These are phyloP conservation scores for Percina caprodes DNA, from an alignment of 2,113 vertebrate genomes.

Conservation along the genomic window DNA sequence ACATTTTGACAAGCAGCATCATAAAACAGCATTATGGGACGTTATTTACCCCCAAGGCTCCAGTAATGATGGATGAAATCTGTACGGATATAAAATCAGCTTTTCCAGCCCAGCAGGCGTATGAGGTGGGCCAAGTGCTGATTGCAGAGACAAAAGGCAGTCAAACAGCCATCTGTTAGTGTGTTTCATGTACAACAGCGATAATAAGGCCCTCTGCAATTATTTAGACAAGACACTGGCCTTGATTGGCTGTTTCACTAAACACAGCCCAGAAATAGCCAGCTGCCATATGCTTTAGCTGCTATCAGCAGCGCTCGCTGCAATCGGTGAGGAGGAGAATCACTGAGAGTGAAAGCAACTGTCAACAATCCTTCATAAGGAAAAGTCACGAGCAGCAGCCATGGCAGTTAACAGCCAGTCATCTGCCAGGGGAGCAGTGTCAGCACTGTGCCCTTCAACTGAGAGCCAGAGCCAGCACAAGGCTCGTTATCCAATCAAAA, in stretches of 20 bases:
- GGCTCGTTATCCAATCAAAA: constrained; percentile 25
- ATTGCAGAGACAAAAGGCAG: constrained; percentile 62
- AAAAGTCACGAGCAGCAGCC: constrained; percentile 13
- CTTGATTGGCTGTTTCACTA: constrained; percentile 57
- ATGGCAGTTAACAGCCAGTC: constrained; percentile 35
- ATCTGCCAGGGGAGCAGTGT: constrained; percentile 51
- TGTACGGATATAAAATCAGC: constrained; percentile 46
- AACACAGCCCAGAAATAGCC: constrained; percentile 52
- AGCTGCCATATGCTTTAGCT: constrained; percentile 53
- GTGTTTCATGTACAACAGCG: constrained; percentile 43
- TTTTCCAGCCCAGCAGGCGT: constrained; percentile 50
- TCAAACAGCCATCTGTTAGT: constrained; percentile 65
- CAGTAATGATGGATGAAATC: constrained; percentile 32
- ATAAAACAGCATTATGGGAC: neutral
- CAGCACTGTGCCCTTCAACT: constrained; percentile 27
- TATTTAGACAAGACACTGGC: constrained; percentile 49
- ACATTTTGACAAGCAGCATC: constrained; percentile 1
- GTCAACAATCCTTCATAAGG: constrained; percentile 54
- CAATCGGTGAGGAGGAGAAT: constrained; percentile 25
- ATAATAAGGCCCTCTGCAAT: constrained; percentile 62
- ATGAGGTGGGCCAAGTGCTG: constrained; percentile 53
- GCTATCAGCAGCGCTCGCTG: constrained; percentile 13
- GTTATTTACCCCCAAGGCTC: constrained; percentile 8
- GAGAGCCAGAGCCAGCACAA: neutral
- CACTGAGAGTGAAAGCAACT: constrained; percentile 39